Conservation (phyloP, 2,113 vertebrate species). For the Dicaeum eximium region DNA sequence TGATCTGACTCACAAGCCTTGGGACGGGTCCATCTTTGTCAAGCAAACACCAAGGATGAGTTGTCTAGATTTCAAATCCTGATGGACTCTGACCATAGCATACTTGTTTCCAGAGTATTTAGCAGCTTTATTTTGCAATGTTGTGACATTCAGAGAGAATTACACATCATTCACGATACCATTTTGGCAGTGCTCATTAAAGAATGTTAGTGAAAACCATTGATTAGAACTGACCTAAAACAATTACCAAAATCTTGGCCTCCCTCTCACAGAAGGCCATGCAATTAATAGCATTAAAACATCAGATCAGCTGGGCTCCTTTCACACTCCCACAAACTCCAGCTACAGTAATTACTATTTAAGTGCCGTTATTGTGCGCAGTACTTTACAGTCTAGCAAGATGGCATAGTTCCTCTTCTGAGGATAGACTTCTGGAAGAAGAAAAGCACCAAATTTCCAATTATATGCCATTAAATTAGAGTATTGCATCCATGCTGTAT, state of each 20-base stretch:
- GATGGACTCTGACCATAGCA: not conserved
- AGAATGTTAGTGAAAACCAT: not conserved
- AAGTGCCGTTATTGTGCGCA: not conserved
- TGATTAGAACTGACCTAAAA: not conserved
- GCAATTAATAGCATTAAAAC: not conserved
- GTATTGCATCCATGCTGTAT: not conserved
- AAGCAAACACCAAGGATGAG: not conserved
- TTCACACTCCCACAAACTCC: not conserved
- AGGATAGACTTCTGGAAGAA: not conserved
- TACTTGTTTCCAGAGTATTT: not conserved
- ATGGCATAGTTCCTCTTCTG: not conserved
- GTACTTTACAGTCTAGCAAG: not conserved
- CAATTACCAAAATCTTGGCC: not conserved
- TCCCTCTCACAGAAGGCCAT: not conserved
- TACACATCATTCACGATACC: not conserved
- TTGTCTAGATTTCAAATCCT: not conserved
- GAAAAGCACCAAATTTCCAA: not conserved
- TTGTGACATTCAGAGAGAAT: not conserved
- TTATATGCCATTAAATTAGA: not conserved
- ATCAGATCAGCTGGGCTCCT: not conserved
- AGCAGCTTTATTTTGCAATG: constrained; percentile 31
- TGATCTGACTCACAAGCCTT: not conserved
- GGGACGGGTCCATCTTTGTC: not conserved
- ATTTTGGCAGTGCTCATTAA: not conserved
- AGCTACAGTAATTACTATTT: not conserved